A percentile compares a stretch with the other conserved stretches of the same genome.
Conservation (phyloP, 1,140 invertebrate genomes). For the Eupristina koningsbergeri region DNA sequence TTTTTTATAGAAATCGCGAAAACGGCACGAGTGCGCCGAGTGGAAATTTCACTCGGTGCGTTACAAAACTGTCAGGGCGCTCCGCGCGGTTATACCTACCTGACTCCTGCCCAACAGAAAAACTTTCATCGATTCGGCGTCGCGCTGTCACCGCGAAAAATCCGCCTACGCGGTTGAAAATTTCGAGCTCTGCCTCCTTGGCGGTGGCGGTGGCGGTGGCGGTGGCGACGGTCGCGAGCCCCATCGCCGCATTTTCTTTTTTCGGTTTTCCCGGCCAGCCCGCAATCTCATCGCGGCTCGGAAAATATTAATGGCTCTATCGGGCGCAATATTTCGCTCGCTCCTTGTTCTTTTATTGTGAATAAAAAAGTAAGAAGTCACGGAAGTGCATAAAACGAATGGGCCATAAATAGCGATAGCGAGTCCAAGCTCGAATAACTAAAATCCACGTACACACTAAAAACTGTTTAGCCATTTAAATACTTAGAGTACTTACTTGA, state of each 20-base stretch:
- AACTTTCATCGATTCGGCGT: slow-evolving; percentile 23
- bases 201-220: too few species aligned
- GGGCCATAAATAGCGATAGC: slow-evolving; percentile 1
- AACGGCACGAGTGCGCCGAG: neutral
- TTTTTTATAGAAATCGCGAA: slow-evolving; percentile 30
- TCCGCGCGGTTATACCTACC: neutral
- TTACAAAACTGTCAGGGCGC: slow-evolving; percentile 28
- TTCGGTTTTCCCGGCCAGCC: neutral
- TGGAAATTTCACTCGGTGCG: slow-evolving; percentile 30
- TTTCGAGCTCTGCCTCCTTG: neutral
- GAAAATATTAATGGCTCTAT: neutral
- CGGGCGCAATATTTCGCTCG: neutral
- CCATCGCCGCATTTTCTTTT: too few species aligned
- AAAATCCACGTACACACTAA: neutral
- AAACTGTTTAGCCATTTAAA: neutral
- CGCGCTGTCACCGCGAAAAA: slow-evolving; percentile 17
- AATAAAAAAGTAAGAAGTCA: slow-evolving; percentile 22
- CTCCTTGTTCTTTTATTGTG: neutral
- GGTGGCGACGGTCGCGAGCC: too few species aligned
- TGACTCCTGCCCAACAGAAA: neutral
- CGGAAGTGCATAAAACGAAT: slow-evolving; percentile 22
- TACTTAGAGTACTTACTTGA: neutral
- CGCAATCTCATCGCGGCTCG: neutral
- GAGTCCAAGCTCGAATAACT: neutral
- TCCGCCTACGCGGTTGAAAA: slow-evolving; percentile 21